A percentile compares a stretch with the other conserved stretches of the same genome.
Evolutionary conservation across 2,797 vertebrate species (phyloP).

Genomic region (Phoxinus dragarum): DNA sequence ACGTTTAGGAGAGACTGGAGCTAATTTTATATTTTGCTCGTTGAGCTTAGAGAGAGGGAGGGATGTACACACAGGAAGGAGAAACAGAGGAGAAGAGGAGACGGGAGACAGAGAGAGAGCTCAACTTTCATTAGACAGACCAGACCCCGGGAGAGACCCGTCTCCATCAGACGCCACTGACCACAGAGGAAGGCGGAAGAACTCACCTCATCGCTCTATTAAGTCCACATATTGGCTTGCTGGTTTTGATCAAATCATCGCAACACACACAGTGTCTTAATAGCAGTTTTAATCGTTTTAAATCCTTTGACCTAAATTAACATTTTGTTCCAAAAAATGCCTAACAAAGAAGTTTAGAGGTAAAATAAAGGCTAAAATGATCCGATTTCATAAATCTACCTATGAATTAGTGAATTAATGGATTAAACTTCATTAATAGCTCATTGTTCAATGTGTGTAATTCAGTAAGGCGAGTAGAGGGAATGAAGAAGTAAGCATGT

Average conservation of each 20-base stretch:
- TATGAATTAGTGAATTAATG: not conserved
- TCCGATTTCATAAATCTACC: not conserved
- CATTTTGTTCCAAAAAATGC: not conserved
- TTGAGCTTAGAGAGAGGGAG: conserved; percentile 38
- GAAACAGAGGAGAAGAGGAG: conserved; percentile 39
- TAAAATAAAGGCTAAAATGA: not conserved
- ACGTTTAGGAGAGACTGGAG: conserved; percentile 40
- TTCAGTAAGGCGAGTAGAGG: not conserved
- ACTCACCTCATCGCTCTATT: conserved; percentile 75
- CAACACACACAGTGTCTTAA: conserved; percentile 55
- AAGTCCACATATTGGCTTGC: conserved; percentile 65
- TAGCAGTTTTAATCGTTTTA: conserved; percentile 7
- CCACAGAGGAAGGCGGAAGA: conserved; percentile 64
- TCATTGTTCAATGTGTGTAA: not conserved
- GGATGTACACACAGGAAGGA: conserved; percentile 25
- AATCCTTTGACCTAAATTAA: not conserved
- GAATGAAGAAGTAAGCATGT: not conserved
- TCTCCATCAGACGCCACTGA: conserved; percentile 80
- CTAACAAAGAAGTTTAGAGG: not conserved
- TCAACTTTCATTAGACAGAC: conserved; percentile 59
- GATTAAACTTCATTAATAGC: not conserved
- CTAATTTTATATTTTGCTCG: conserved; percentile 56
- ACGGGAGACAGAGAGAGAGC: not conserved
- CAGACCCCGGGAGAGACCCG: conserved; percentile 74
- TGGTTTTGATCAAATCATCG: conserved; percentile 76